Evolutionary conservation across 2,113 vertebrate species (phyloP).

Genomic region (Colistium nudipinnis): DNA sequence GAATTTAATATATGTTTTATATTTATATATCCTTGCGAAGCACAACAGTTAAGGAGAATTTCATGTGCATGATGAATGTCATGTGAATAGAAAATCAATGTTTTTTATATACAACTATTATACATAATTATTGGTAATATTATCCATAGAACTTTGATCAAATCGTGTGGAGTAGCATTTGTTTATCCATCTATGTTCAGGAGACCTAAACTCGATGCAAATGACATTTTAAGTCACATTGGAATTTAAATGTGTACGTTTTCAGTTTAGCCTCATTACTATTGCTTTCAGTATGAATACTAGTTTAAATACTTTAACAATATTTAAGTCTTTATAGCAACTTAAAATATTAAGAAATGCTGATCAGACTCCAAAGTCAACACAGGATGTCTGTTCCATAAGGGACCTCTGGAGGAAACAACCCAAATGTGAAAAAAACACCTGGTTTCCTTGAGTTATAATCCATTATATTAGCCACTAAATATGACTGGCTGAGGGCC

Average conservation of each 20-base stretch:
- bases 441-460: neutral
- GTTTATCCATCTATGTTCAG: neutral
- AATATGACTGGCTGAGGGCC: neutral
- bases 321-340: neutral
- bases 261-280: too few relatives aligned
- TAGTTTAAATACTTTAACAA: too few relatives aligned
- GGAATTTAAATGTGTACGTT: too few relatives aligned
- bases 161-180: neutral
- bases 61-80: neutral
- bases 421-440: neutral
- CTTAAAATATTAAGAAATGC: neutral
- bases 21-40: neutral
- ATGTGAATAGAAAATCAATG: neutral
- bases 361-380: neutral
- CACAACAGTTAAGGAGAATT: neutral
- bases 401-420: neutral
- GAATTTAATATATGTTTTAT: constrained; percentile 12
- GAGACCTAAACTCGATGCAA: neutral
- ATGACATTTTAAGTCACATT: neutral
- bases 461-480: neutral
- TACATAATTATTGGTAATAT: neutral
- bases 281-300: too few relatives aligned
- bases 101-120: neutral
- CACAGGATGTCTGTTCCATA: neutral
- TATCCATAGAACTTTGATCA: neutral